A percentile compares a stretch with the other conserved stretches of the same genome.
Evolutionary conservation across 2,113 vertebrate genomes (phyloP).

Genomic region (Drymodes brunneopygia): DNA sequence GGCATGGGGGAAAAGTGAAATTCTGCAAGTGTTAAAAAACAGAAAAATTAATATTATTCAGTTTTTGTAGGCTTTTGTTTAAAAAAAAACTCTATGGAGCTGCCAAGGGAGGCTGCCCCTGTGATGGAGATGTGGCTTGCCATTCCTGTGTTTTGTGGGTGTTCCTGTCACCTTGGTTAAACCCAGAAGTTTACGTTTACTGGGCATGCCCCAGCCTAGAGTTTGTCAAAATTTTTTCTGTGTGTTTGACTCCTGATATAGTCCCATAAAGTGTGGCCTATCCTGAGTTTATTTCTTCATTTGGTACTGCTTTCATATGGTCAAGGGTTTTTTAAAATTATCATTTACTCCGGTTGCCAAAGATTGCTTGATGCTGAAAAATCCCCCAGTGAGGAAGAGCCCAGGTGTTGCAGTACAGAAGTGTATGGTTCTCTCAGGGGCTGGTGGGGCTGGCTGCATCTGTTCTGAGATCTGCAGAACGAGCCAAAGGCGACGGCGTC

Average conservation of each 20-base stretch:
- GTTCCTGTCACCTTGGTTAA: background rate
- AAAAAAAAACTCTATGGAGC: background rate
- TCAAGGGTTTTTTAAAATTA: background rate
- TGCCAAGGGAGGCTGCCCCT: background rate
- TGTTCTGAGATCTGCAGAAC: background rate
- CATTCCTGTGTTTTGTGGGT: background rate
- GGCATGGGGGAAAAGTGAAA: background rate
- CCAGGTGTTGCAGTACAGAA: background rate
- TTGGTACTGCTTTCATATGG: background rate
- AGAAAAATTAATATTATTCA: background rate
- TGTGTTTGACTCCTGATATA: background rate
- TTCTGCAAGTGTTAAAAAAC: background rate
- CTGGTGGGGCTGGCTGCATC: background rate
- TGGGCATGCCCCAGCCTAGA: background rate
- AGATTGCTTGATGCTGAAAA: background rate
- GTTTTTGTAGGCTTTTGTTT: background rate
- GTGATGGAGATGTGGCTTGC: fast-evolving
- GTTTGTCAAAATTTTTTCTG: background rate
- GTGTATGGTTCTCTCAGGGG: background rate
- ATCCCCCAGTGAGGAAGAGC: background rate
- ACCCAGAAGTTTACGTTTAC: background rate
- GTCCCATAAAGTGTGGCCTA: fast-evolving
- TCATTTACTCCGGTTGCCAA: background rate
- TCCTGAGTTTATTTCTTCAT: background rate
- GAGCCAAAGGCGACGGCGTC: background rate